Base-by-base conservation (phyloP, 1,140 invertebrate species). In the Drosophila kikkawai region DNA sequence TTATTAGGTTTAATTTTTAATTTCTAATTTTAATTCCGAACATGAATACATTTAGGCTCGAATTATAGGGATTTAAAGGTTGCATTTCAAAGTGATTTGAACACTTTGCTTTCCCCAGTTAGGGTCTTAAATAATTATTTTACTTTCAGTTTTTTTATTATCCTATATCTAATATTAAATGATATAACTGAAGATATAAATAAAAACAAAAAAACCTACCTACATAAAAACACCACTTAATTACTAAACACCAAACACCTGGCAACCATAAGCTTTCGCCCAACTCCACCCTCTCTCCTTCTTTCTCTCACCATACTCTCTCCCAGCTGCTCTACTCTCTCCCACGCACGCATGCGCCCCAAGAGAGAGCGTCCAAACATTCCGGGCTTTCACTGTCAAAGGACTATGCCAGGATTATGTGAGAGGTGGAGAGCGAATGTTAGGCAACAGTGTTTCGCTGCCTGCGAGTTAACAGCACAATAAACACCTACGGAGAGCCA, bases 391-490 rank as follows among this genome's bases (percentile, higher is more conserved):
- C 53, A 37, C 44, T 36, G 47, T 15, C 13, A 53, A 55, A 37
- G 4, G 48, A 34, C 53, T 48, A 59, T 64, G 36, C 26, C 37
- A 15, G 41, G 36, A 45, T 15, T 37, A 32, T 78, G 60, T 32
- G 63, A 51, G n/a, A 39, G 17, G 4, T 34, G 22, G 63, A 66
- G 59, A 79, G 41, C 9, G 12, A 29, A 58, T 87, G 83, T 87
- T 87, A 87, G 59, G 58, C 47, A 79, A 86, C 82, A 86, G 75
- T 76, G 69, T 86, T 82, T 79, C 69, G 56, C 59, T 85, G 64
- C 22, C 68, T 75, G 81, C 63, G 58, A 70, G 39, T 32, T 42
- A 81, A 81, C 82, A 85, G 74, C 48, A 79, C 80, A 87, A 86
- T 86, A 87, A 86, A 87, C 82, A 82, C 83, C 75, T 82, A 65